Evolutionary conservation across 2,113 vertebrate species (phyloP), one percentile per base, ranked within the genome.

Genomic region (Setophaga kirtlandii): DNA sequence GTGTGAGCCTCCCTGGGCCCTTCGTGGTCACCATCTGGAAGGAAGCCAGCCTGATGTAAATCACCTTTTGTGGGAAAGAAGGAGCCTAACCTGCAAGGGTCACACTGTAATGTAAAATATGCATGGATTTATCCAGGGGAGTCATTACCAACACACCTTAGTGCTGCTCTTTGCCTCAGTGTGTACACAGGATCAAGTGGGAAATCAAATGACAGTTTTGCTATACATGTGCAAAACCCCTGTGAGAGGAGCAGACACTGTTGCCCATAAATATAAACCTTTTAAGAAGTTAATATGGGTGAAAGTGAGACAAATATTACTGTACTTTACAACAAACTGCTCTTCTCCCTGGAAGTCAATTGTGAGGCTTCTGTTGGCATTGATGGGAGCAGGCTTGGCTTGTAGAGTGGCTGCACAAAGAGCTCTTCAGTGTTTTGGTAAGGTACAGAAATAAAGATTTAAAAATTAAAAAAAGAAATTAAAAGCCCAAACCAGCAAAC

Each of bases 191-290:
- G 49, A 50, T 97, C 89, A 94, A 91, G 96, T 89, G 92, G 95
- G 96, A 97, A 98, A 97, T 96, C 95, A 97, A 96, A 70, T 85
- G 92, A 53, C 68, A 83, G 76, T 91, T 94, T 96, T 93, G 52
- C 39, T 80, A 16, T 46, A 33, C 24, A 5, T 49, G 78, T 89
- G 67, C 83, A 84, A 88, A 94, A 79, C 27, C 42, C 41, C 20
- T 89, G 42, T 71, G 84, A 93, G 90, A 97, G 70, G 49, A 97
- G 50, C 49, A 89, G 70, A 56, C n/a, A 23, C 78, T 76, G 68
- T 70, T 68, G 28, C 56, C 76, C n/a, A 39, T 80, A 88, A 91
- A 95, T 75, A 93, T 60, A 64, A 87, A 76, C 24, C 25, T 91
- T 65, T 79, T 58, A 67, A 68, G 56, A 73, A 42, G 74, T 88